Evolutionary conservation across 2,797 vertebrate species (phyloP), one percentile per base, ranked within the genome.

Genomic region (Micropoecilia bifurca): DNA sequence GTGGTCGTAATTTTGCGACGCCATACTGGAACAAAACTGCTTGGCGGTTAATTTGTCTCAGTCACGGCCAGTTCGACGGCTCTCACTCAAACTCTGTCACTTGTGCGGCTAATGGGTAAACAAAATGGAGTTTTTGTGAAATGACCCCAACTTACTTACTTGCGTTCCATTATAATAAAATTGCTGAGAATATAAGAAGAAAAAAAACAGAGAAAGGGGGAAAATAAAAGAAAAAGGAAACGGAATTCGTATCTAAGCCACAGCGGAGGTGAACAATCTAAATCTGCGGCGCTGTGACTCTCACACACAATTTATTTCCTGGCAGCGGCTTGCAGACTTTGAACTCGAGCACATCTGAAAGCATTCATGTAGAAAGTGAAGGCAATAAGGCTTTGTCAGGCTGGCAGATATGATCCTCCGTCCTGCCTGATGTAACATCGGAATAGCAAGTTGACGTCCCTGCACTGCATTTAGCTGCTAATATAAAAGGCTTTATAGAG

Each of bases 351-450:
- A 84, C 86, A 88, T 92, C 89, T 86, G 90, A 92, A 61, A 43
- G 72, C 80, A 57, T 77, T 88, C 83, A 85, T 88, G 90, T 82
- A 88, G 88, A 91, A 92, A 91, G 86, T 80, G 82, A 47, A 81
- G 82, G 80, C 84, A 89, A 86, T 90, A 87, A 90, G 85, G 87
- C 87, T 91, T 91, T 89, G 89, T 90, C 55, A 43, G 77, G 30
- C 82, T 81, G 86, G 86, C 90, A 88, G 87, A 90, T 89, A 87
- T 79, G 85, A 91, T 90, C 89, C 85, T 81, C 80, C 80, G 63
- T 63, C 57, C 85, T 81, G 88, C 81, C 86, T 90, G 86, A 86
- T 86, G 85, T 75, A 84, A 84, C 81, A 76, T 66, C 76, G 75
- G 71, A 89, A 88, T 79, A 82, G 83, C 85, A 86, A 89, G 84